A percentile compares a stretch with the other conserved stretches of the same genome.
These are phyloP conservation scores for Sebastes taczanowskii DNA, from an alignment of 2,797 vertebrate species.

Conservation along the genomic window DNA sequence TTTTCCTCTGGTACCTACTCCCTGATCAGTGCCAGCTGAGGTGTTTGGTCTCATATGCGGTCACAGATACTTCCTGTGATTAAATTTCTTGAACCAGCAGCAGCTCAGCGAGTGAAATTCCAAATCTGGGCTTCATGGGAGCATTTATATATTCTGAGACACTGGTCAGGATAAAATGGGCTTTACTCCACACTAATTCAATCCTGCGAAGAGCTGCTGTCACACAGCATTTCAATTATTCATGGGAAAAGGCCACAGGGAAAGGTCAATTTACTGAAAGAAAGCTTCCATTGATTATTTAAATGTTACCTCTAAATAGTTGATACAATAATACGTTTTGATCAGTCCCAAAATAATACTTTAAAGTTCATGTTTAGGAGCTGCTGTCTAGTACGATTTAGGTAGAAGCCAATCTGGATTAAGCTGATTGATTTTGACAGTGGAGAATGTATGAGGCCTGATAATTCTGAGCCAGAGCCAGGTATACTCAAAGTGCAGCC, in stretches of 20 bases:
- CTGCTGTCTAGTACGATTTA: slow-evolving; percentile 12
- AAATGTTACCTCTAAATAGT: slow-evolving; percentile 48
- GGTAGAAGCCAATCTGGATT: not conserved
- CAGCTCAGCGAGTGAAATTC: slow-evolving; percentile 51
- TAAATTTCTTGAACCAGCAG: slow-evolving; percentile 27
- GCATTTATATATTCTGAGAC: slow-evolving; percentile 46
- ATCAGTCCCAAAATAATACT: slow-evolving; percentile 18
- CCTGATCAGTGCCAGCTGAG: not conserved
- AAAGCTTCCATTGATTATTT: slow-evolving; percentile 51
- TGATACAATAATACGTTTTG: slow-evolving; percentile 30
- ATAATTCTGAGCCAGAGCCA: not conserved
- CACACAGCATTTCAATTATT: slow-evolving; percentile 57
- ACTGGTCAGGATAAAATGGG: slow-evolving; percentile 46
- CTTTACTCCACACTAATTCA: slow-evolving; percentile 58
- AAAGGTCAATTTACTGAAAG: slow-evolving; percentile 63
- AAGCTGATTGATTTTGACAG: not conserved
- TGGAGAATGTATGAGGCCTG: not conserved
- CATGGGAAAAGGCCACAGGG: slow-evolving; percentile 52
- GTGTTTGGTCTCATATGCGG: not conserved
- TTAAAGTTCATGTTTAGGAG: slow-evolving; percentile 4
- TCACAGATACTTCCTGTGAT: slow-evolving; percentile 33
- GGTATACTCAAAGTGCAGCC: not conserved
- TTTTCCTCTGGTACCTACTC: not conserved
- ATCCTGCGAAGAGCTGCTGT: slow-evolving; percentile 57
- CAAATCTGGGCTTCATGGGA: slow-evolving; percentile 38